Conservation (phyloP, 2,888 invertebrate genomes). For the Heliconius aoede region DNA sequence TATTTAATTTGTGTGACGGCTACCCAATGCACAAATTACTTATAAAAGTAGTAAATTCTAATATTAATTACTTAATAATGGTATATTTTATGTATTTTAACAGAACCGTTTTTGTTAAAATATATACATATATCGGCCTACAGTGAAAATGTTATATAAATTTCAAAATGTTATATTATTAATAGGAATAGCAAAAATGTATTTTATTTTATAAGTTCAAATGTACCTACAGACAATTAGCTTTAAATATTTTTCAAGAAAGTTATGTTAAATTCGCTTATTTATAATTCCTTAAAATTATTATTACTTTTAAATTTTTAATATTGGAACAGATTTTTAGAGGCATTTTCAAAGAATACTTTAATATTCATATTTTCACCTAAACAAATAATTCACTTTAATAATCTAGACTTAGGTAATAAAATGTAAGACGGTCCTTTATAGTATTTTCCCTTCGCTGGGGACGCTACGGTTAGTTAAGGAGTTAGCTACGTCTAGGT, state of each 20-base stretch:
- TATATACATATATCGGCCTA: neutral
- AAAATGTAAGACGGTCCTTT: neutral
- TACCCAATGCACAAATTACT: too few species aligned
- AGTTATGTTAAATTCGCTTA: too few species aligned
- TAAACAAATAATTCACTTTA: neutral
- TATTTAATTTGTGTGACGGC: constrained; percentile 10
- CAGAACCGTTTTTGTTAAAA: too few species aligned
- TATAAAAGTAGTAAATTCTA: neutral
- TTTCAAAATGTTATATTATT: neutral
- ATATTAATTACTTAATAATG: neutral
- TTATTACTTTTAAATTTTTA: too few species aligned
- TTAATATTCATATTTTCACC: neutral
- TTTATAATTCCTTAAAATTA: too few species aligned
- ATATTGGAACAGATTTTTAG: too few species aligned
- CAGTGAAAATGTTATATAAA: neutral
- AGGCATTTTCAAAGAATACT: too few species aligned
- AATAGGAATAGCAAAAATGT: neutral
- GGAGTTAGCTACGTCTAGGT: neutral
- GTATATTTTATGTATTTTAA: neutral
- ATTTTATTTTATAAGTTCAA: neutral
- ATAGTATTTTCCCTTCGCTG: neutral
- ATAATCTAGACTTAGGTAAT: neutral
- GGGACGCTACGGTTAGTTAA: constrained; percentile 14
- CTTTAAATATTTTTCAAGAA: too few species aligned
- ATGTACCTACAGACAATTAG: neutral